Conservation (phyloP, 2,113 vertebrate species). For the Syngnathus floridae region DNA sequence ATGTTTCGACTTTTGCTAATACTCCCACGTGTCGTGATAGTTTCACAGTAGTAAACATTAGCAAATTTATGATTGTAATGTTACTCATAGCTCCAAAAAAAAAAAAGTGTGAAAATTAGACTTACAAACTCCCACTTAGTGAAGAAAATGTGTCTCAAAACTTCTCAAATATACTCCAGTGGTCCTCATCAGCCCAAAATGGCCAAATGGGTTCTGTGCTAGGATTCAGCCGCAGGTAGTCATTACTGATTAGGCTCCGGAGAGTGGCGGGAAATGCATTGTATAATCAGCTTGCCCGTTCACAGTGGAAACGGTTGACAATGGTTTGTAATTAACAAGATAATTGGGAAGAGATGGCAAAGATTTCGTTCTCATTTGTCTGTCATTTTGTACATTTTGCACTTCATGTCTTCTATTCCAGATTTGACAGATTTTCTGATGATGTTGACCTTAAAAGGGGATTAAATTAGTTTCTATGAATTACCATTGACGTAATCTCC, state of each 20-base stretch:
- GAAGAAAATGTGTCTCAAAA: conserved; percentile 14
- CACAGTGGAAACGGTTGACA: conserved; percentile 70
- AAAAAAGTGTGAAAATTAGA: conserved; percentile 11
- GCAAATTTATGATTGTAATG: conserved; percentile 6
- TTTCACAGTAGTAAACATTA: not conserved
- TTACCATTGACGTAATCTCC: too few relatives aligned
- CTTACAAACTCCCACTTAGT: conserved; percentile 6
- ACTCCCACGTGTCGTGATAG: not conserved
- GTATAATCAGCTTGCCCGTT: conserved; percentile 72
- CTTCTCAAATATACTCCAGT: conserved; percentile 26
- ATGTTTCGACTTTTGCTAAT: not conserved
- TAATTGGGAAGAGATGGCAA: conserved; percentile 74
- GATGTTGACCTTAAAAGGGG: too few relatives aligned
- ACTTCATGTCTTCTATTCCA: conserved; percentile 52
- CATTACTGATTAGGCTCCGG: conserved; percentile 76
- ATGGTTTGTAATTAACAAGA: conserved; percentile 77
- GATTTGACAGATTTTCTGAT: too few relatives aligned
- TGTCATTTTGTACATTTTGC: conserved; percentile 52
- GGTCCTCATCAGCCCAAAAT: conserved; percentile 47
- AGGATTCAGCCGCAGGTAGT: conserved; percentile 75
- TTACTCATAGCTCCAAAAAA: not conserved
- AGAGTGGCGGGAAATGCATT: conserved; percentile 69
- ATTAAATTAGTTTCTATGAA: too few relatives aligned
- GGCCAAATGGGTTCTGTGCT: conserved; percentile 35
- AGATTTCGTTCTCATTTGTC: conserved; percentile 71